A percentile compares a stretch with the other conserved stretches of the same genome.
Evolutionary conservation across 2,888 invertebrate genomes (phyloP).

Genomic region (Uropetala carovei): DNA sequence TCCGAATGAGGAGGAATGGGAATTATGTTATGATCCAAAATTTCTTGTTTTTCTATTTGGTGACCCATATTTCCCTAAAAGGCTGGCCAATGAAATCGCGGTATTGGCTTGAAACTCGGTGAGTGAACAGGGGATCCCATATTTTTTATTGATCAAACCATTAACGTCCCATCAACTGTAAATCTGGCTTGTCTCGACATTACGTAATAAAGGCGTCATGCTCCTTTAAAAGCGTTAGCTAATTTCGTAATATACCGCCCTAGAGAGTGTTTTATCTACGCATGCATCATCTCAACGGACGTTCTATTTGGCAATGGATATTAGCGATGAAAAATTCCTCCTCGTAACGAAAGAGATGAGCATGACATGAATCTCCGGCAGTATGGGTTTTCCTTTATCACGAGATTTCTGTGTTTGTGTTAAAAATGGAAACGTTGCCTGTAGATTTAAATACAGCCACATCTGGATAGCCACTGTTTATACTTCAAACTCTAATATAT

Average conservation of each 20-base stretch:
- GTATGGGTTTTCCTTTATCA: no score
- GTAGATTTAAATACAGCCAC: no score
- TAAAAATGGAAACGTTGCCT: no score
- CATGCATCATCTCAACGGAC: not conserved
- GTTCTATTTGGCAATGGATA: constrained; percentile 19
- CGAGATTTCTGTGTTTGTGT: no score
- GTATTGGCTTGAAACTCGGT: not conserved
- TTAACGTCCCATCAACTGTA: not conserved
- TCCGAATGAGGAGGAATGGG: no score
- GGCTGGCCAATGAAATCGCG: not conserved
- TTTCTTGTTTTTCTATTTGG: not conserved
- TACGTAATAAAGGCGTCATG: not conserved
- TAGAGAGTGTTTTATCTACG: not conserved
- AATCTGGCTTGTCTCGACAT: not conserved
- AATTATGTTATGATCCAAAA: no score
- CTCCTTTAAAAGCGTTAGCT: constrained; percentile 24
- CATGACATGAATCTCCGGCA: not conserved
- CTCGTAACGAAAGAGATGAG: not conserved
- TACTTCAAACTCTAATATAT: no score
- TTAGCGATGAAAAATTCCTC: not conserved
- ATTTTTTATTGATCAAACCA: not conserved
- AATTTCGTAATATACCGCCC: not conserved
- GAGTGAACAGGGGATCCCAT: not conserved
- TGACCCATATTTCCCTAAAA: not conserved
- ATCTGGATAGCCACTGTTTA: no score